A percentile compares a stretch with the other conserved stretches of the same genome.
phyloP scores from a whole-genome alignment of 2,888 invertebrate species.

The Nomada fabriciana region DNA sequence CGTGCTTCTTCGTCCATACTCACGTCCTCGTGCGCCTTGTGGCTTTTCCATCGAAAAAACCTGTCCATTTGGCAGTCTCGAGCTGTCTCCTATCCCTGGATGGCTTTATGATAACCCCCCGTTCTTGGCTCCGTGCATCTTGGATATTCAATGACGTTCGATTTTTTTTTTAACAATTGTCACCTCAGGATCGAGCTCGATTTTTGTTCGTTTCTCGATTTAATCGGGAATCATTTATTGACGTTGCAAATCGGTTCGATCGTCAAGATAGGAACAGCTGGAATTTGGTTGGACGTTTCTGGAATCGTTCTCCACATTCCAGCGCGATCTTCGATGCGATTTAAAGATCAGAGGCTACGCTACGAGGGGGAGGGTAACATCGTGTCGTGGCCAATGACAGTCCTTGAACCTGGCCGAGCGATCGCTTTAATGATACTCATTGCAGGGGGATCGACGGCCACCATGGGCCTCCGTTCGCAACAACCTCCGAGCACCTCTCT shows the following conservation, averaged over 20 bases:
- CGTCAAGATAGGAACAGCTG: too few species aligned
- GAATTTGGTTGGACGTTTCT: not conserved
- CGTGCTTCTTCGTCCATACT: slow-evolving; percentile 67
- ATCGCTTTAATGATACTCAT: slow-evolving; percentile 62
- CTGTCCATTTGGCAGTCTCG: slow-evolving; percentile 76
- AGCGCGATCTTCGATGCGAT: slow-evolving; percentile 4
- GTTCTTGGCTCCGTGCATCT: not conserved
- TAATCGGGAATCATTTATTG: too few species aligned
- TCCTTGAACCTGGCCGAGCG: slow-evolving; percentile 61
- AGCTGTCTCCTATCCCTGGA: not conserved
- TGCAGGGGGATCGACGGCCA: slow-evolving; percentile 41
- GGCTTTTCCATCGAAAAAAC: slow-evolving; percentile 82
- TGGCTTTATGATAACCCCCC: not conserved
- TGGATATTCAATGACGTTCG: slow-evolving; percentile 18
- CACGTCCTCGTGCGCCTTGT: slow-evolving; percentile 80
- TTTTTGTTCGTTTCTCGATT: not conserved
- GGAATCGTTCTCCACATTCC: not conserved
- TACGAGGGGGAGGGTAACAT: slow-evolving; percentile 24
- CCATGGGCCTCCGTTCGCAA: slow-evolving; percentile 33
- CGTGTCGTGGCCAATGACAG: slow-evolving; percentile 46
- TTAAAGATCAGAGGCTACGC: slow-evolving; percentile 1
- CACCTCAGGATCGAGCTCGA: not conserved
- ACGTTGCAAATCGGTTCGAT: too few species aligned
- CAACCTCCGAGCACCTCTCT: slow-evolving; percentile 29
- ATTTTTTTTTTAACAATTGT: not conserved